Percentiles rank a stretch among this genome's conserved stretches.
These are phyloP conservation scores for Chanos chanos DNA, from an alignment of 2,797 vertebrate species.

Conservation along the genomic window DNA sequence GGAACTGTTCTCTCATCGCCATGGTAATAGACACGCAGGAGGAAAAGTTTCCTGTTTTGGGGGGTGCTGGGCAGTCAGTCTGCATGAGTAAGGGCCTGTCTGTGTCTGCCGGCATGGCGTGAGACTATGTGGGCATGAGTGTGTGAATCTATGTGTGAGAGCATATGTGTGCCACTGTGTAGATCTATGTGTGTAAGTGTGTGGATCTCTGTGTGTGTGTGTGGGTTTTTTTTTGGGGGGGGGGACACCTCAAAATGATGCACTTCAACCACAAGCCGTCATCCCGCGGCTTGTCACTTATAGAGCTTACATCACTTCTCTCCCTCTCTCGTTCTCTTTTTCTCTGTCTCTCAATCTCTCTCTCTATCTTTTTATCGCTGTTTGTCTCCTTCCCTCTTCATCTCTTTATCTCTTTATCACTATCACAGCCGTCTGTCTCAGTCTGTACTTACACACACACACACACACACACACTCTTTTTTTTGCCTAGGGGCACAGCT, in stretches of 20 bases:
- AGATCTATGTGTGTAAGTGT: neutral
- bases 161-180: slow-evolving; percentile 9
- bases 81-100: neutral
- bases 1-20: slow-evolving; percentile 2
- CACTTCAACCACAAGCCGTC: slow-evolving; percentile 25
- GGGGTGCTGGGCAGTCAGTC: no score
- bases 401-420: neutral
- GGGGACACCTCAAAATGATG: slow-evolving; percentile 29
- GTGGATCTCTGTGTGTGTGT: slow-evolving; percentile 5
- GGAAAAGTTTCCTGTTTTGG: slow-evolving; percentile 20
- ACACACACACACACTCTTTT: neutral
- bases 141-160: slow-evolving; percentile 6
- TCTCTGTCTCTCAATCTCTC: neutral
- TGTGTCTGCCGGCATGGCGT: slow-evolving; percentile 17
- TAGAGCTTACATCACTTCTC: neutral
- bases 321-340: no score
- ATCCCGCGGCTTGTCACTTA: slow-evolving; percentile 3
- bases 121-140: neutral
- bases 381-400: slow-evolving; percentile 7
- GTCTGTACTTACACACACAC: neutral
- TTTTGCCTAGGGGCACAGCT: no score
- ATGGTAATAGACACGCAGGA: slow-evolving; percentile 17
- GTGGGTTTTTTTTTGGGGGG: no score
- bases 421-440: slow-evolving; percentile 16
- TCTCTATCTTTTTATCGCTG: slow-evolving; percentile 1